Evolutionary conservation across 2,797 vertebrate genomes (phyloP), one percentile per base, ranked within the genome.

Genomic region (Mus caroli): DNA sequence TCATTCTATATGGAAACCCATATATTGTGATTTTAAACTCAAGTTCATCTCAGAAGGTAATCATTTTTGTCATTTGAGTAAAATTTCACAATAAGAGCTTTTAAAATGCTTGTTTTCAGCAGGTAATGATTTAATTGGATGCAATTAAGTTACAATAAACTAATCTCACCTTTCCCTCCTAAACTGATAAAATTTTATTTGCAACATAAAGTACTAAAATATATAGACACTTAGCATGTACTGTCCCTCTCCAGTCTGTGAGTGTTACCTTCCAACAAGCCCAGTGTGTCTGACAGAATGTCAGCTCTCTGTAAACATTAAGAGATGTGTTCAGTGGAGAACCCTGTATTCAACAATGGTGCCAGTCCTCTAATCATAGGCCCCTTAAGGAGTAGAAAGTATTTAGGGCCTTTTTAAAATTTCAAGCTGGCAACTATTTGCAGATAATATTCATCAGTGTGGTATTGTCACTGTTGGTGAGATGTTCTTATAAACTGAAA

Each of bases 101-200:
- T 93, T 76, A 60, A 96, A 87, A 92, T 94, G 34, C 22, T 43
- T 79, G 9, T 92, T 96, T 97, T 95, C 37, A 94, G 73, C 89
- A 90, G 26, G 6, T 92, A 17, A 12, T 82, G 40, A 88, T 86
- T 92, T 96, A 91, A 94, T n/a, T 90, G 76, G 20, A 56, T 92
- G 46, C 76, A 77, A 50, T 95, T 91, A 90, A 73, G 46, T 94
- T 95, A 24, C 4, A 96, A 69, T 78, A 94, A 95, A 80, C 60
- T 78, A 17, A 56, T 88, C 34, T 91, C 7, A 82, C 4, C 79
- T 67, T 60, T 37, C 56, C 4, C 60, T 17, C 24, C 17, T 43
- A 90, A 71, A 88, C 6, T 52, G 50, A 46, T 79, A 84, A 7
- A 87, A 76, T 96, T 96, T 92, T 88, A 92, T 94, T 97, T 87